Conservation (phyloP, 2,888 invertebrate species). For the Drosophila monieri region DNA sequence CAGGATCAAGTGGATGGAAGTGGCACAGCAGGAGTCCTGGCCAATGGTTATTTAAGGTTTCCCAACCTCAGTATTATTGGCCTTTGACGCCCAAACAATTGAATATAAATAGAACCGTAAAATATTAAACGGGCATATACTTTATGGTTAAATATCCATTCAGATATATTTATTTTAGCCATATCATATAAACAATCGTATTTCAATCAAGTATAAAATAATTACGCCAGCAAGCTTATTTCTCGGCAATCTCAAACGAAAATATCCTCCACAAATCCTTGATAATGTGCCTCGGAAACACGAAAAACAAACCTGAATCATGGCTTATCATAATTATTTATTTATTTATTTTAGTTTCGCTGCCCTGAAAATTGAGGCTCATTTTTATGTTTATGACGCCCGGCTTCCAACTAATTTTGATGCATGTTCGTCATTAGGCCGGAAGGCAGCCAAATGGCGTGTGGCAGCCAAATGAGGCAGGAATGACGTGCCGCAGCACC, state of each 20-base stretch:
- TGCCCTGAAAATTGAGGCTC: slow-evolving; percentile 39
- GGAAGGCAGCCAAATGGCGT: slow-evolving; percentile 46
- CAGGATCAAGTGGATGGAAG: slow-evolving; percentile 8
- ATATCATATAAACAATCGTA: not conserved
- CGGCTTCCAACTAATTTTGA: slow-evolving; percentile 60
- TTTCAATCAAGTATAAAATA: no score
- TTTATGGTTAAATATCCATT: not conserved
- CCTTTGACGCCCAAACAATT: not conserved
- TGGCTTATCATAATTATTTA: slow-evolving; percentile 71
- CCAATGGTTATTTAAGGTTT: slow-evolving; percentile 10
- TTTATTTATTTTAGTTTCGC: slow-evolving; percentile 65
- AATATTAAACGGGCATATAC: not conserved
- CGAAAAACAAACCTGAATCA: slow-evolving; percentile 32
- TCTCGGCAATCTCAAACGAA: slow-evolving; percentile 7
- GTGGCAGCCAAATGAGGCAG: slow-evolving; percentile 49
- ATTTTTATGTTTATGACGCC: slow-evolving; percentile 49
- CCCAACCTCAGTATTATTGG: not conserved
- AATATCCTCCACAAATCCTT: slow-evolving; percentile 12
- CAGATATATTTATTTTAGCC: slow-evolving; percentile 7
- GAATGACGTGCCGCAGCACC: slow-evolving; percentile 36
- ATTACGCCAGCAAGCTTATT: not conserved
- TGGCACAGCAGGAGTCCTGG: not conserved
- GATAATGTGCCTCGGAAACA: slow-evolving; percentile 19
- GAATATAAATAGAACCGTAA: not conserved
- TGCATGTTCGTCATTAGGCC: slow-evolving; percentile 69